Base-by-base conservation (phyloP, 1,140 invertebrate genomes). In the Apis florea region DNA sequence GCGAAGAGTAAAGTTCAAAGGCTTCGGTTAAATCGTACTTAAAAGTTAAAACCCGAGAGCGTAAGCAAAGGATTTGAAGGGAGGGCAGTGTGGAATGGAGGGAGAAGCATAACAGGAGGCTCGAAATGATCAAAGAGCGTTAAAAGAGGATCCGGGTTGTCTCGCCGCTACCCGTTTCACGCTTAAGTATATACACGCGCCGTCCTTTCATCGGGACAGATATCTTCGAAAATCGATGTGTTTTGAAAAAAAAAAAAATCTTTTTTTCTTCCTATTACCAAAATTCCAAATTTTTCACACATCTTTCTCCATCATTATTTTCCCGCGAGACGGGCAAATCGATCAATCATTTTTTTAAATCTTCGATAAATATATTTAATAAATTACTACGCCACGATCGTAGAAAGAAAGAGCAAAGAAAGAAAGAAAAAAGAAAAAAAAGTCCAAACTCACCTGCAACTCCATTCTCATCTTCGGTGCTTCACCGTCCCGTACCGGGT, bases 81-180 rank as follows among this genome's bases (percentile, higher is more conserved):
- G 31, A 66, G 19, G 10, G 49, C 49, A 63, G 21, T 56, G 21
- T 13, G 24, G 1, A 13, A 8, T 49, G 66, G 53, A 59, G 31
- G 63, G 56, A 78, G 82, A 86, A 88, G 70, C 81, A 79, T 79
- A 81, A 67, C 83, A 75, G 70, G 58, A 83, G 63, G 83, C 83
- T 79, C 69, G 79, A 83, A 81, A 90, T 88, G 89, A 90, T 89
- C 83, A 90, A 89, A 87, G 83, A 89, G 83, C 80, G 86, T 89
- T 89, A 85, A 88, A 88, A 90, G 83, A 83, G 85, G 85, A 88
- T 89, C 85, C 85, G 83, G 70, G 77, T 74, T 76, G 83, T 77
- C 82, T 83, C 82, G 78, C 79, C 73, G 84, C 86, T 88, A 88
- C 88, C 86, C 73, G 89, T 90, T 84, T 90, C 89, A 90, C 88